Base-by-base conservation (phyloP, 2,797 vertebrate genomes). In the Rhinatrema bivittatum region DNA sequence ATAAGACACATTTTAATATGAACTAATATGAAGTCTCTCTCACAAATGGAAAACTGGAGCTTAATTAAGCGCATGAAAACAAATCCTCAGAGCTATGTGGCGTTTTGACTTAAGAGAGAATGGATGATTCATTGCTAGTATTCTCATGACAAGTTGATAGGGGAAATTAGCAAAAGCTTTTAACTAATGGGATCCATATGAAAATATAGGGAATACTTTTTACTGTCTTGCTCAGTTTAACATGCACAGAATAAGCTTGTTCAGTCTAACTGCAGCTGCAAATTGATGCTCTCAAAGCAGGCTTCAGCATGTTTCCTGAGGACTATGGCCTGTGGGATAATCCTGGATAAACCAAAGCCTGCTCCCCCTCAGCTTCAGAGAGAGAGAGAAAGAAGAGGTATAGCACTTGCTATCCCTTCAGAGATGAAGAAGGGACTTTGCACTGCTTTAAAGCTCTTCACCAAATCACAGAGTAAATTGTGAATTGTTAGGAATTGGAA, bases 141-240 rank as follows among this genome's bases (percentile, higher is more conserved):
- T 60, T 68, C 52, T 60, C 51, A 63, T 42, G 62, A 60, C 59
- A 70, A 57, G 43, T 64, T 64, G 53, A 46, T n/a, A n/a, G 68
- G 65, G n/a, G 54, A 56, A 73, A 73, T 36, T 57, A 73, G 50
- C 49, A 76, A 72, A 80, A 78, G n/a, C 55, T 64, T 52, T 59
- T 44, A 74, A 39, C 42, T 82, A 80, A 78, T 73, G 53, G 56
- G 62, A 82, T 74, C 69, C 76, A 79, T 62, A 65, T 71, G 70
- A 77, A 33, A 52, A 66, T 51, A 77, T 70, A 74, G 31, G 40
- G n/a, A n/a, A n/a, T n/a, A n/a, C n/a, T n/a, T 72, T 76, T 62
- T 56, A 73, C 66, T 69, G 40, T 68, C n/a, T 71, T 60, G 61
- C 56, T 57, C 52, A 53, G 52, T 67, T 77, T 70, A 72, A 72